These are phyloP conservation scores for Arion vulgaris DNA, from an alignment of 1,140 invertebrate species.

Conservation along the genomic window DNA sequence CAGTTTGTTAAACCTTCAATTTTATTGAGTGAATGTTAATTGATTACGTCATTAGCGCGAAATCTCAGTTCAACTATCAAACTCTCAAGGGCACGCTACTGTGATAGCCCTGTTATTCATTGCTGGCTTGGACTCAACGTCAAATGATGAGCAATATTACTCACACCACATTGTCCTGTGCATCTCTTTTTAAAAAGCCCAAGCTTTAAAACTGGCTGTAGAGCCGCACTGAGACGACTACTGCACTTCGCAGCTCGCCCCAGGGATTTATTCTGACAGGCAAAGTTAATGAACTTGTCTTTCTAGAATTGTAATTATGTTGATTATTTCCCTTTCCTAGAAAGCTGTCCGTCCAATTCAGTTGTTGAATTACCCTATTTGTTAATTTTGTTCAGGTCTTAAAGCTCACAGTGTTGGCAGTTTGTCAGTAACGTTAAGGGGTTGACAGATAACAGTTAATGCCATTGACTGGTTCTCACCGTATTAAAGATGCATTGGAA, in stretches of 20 bases:
- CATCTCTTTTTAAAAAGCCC: neutral
- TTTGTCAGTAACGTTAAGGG: neutral
- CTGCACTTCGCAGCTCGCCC: constrained; percentile 3
- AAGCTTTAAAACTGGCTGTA: neutral
- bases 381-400: neutral
- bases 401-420: neutral
- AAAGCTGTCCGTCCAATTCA: neutral
- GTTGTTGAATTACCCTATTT: neutral
- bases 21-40: neutral
- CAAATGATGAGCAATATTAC: neutral
- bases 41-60: neutral
- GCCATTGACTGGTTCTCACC: neutral
- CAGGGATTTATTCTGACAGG: neutral
- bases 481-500: too few species aligned
- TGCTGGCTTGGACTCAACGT: neutral
- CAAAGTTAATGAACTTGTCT: constrained; percentile 12
- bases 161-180: neutral
- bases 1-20: neutral
- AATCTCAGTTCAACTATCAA: neutral
- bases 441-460: neutral
- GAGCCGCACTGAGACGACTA: neutral
- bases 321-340: neutral
- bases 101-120: neutral
- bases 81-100: neutral
- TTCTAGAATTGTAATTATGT: neutral